Conservation (phyloP, 2,797 vertebrate genomes). For the Melanitta fusca region DNA sequence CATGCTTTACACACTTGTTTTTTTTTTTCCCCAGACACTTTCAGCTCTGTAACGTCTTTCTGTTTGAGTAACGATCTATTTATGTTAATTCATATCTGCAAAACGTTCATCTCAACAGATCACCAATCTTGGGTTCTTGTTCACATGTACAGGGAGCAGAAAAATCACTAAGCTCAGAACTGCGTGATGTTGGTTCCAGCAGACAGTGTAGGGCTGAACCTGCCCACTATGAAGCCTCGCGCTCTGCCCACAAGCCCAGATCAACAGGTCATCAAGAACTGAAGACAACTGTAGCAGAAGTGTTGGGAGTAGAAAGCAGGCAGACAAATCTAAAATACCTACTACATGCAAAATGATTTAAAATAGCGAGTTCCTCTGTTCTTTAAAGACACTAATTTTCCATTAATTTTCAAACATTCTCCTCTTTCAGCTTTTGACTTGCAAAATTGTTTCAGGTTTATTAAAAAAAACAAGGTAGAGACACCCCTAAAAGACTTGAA, state of each 20-base stretch:
- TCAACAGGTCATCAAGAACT: neutral
- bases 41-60: neutral
- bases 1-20: neutral
- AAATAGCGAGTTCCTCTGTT: neutral
- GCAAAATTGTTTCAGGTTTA: neutral
- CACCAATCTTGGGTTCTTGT: constrained; percentile 23
- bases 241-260: neutral
- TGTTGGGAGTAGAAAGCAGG: neutral
- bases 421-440: neutral
- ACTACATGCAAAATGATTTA: neutral
- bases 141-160: neutral
- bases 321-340: neutral
- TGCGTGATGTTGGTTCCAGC: constrained; percentile 51
- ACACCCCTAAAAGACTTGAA: neutral
- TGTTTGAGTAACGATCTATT: neutral
- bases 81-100: neutral
- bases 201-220: neutral
- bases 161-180: neutral
- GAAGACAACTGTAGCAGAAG: neutral
- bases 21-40: neutral
- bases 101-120: constrained; percentile 65
- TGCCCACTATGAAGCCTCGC: neutral
- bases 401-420: neutral
- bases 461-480: neutral
- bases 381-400: neutral